Percentiles rank a stretch among this genome's conserved stretches.
phyloP scores from a whole-genome alignment of 1,140 invertebrate species.

The Rhopalosiphum maidis region DNA sequence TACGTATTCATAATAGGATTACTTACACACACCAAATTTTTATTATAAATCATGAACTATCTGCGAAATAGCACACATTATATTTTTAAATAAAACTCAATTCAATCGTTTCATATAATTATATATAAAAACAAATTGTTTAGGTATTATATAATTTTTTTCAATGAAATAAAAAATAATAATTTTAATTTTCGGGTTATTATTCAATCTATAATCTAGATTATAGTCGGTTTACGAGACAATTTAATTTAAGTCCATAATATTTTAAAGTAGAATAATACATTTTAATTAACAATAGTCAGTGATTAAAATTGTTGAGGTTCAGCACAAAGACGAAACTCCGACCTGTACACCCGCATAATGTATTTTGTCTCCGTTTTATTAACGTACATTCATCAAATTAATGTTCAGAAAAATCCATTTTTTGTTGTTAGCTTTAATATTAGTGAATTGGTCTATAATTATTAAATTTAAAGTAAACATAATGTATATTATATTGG shows the following conservation, averaged over 20 bases:
- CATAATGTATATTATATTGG: neutral
- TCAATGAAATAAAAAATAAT: neutral
- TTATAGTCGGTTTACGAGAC: neutral
- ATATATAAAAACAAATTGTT: neutral
- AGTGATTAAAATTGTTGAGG: neutral
- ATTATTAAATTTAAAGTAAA: neutral
- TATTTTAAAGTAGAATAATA: neutral
- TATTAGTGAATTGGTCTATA: neutral
- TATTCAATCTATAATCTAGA: neutral
- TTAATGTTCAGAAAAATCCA: neutral
- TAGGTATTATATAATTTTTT: too few relatives aligned
- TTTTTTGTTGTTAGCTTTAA: neutral
- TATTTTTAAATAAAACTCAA: neutral
- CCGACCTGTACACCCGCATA: neutral
- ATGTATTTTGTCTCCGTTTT: neutral
- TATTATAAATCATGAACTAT: too few relatives aligned
- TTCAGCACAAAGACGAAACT: neutral
- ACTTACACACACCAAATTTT: too few relatives aligned
- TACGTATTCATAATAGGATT: too few relatives aligned
- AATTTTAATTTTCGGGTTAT: neutral
- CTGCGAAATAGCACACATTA: too few relatives aligned
- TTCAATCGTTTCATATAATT: too few relatives aligned
- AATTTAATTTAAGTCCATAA: neutral
- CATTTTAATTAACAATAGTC: neutral
- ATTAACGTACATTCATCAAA: neutral